Conservation (phyloP, 2,888 invertebrate species). For the Busseola fusca region DNA sequence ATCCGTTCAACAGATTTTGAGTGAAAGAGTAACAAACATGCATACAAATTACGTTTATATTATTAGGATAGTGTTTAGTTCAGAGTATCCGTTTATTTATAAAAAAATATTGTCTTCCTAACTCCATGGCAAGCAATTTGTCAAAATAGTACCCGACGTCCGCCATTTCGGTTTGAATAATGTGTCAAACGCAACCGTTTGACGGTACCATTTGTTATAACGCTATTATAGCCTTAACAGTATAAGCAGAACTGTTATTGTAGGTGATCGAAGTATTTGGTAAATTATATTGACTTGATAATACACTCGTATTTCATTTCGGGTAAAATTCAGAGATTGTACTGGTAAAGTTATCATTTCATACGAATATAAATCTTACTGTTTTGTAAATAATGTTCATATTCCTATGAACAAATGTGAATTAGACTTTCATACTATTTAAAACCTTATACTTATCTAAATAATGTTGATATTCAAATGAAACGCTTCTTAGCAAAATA, state of each 20-base stretch:
- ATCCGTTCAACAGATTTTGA: too few species aligned
- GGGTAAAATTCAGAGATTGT: background rate
- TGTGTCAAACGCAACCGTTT: conserved; percentile 65
- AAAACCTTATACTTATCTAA: background rate
- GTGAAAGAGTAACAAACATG: too few species aligned
- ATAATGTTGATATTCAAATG: background rate
- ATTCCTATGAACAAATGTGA: background rate
- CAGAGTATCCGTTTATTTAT: conserved; percentile 3
- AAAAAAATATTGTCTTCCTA: conserved; percentile 32
- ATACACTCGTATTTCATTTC: conserved; percentile 14
- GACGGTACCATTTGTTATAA: conserved; percentile 71
- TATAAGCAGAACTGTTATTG: conserved; percentile 20
- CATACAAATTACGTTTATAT: too few species aligned
- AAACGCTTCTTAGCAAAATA: background rate
- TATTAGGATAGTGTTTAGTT: too few species aligned
- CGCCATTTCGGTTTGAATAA: conserved; percentile 69
- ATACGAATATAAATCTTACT: background rate
- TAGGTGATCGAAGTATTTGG: conserved; percentile 17
- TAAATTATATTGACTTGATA: conserved; percentile 17
- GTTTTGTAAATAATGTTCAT: background rate
- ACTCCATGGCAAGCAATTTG: conserved; percentile 65
- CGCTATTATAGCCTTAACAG: conserved; percentile 48
- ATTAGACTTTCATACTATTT: background rate
- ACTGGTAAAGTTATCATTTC: background rate
- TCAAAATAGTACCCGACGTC: conserved; percentile 62